Conservation (phyloP, 2,113 vertebrate genomes). For the Myrmecobius fasciatus region DNA sequence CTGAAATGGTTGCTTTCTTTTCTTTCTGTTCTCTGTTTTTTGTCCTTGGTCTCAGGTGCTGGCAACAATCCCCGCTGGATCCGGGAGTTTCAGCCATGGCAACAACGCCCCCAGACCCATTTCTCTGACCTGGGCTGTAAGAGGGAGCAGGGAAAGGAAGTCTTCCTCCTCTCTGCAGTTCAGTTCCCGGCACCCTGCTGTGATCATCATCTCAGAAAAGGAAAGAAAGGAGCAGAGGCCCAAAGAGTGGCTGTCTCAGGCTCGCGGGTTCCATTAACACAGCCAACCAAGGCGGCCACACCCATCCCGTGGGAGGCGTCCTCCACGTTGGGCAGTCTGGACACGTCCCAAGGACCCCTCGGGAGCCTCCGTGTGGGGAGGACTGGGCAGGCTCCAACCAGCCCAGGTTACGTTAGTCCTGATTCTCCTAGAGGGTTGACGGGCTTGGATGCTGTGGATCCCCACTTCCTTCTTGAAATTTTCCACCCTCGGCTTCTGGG, state of each 20-base stretch:
- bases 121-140: not conserved
- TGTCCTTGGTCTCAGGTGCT: not conserved
- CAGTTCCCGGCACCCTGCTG: too few species aligned
- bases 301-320: not conserved
- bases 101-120: not conserved
- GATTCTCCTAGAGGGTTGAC: not conserved
- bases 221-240: too few species aligned
- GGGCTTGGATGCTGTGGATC: too few species aligned
- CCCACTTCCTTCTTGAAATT: not conserved
- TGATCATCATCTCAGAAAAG: not conserved
- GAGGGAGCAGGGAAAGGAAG: not conserved
- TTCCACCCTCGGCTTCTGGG: not conserved
- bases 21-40: not conserved
- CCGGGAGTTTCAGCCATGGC: not conserved
- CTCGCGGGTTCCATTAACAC: too few species aligned
- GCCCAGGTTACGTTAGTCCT: not conserved
- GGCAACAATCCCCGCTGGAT: not conserved
- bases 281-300: not conserved
- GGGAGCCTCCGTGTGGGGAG: not conserved
- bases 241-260: not conserved
- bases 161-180: not conserved
- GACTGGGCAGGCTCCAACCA: not conserved
- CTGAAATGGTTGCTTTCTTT: not conserved
- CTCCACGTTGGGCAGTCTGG: too few species aligned
- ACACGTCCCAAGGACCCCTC: too few species aligned